A percentile compares a stretch with the other conserved stretches of the same genome.
Conservation (phyloP, 1,140 invertebrate species). For the Drosophila chauvacae region DNA sequence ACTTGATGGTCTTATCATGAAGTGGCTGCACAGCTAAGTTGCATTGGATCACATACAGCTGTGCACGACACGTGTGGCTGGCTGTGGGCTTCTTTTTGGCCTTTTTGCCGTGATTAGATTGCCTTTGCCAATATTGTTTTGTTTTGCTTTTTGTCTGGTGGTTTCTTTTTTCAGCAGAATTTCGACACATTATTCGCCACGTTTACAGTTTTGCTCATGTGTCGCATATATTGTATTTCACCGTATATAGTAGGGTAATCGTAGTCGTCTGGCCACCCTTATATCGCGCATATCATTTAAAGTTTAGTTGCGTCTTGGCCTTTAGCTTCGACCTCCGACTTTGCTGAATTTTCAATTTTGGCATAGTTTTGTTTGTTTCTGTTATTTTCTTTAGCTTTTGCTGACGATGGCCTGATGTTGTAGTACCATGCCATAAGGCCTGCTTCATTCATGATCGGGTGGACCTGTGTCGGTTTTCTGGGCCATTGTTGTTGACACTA, state of each 20-base stretch:
- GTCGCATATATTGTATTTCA: slow-evolving; percentile 5
- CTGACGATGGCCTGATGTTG: slow-evolving; percentile 17
- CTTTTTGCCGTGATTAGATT: slow-evolving; percentile 37
- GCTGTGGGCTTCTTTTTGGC: background rate
- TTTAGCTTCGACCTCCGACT: slow-evolving; percentile 31
- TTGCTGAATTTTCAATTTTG: slow-evolving; percentile 27
- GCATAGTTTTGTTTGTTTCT: background rate
- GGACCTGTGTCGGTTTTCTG: background rate
- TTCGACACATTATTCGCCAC: slow-evolving; percentile 23
- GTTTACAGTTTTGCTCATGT: slow-evolving; percentile 14
- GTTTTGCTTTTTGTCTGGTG: slow-evolving; percentile 19
- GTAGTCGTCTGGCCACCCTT: slow-evolving; percentile 23
- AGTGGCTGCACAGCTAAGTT: slow-evolving; percentile 17
- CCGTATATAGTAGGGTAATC: background rate
- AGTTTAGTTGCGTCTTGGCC: slow-evolving; percentile 41
- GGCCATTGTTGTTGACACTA: slow-evolving; percentile 24
- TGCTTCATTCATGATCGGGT: slow-evolving; percentile 30
- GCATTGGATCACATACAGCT: slow-evolving; percentile 21
- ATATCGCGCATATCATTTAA: slow-evolving; percentile 41
- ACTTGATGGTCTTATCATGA: slow-evolving; percentile 18
- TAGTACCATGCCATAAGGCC: background rate
- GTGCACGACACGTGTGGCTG: slow-evolving; percentile 19
- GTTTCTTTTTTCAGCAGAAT: slow-evolving; percentile 12
- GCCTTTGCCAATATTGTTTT: slow-evolving; percentile 15
- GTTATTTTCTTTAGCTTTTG: background rate